Percentiles rank a stretch among this genome's conserved stretches.
These are phyloP conservation scores for Zygaena filipendulae DNA, from an alignment of 2,888 invertebrate genomes.

Conservation along the genomic window DNA sequence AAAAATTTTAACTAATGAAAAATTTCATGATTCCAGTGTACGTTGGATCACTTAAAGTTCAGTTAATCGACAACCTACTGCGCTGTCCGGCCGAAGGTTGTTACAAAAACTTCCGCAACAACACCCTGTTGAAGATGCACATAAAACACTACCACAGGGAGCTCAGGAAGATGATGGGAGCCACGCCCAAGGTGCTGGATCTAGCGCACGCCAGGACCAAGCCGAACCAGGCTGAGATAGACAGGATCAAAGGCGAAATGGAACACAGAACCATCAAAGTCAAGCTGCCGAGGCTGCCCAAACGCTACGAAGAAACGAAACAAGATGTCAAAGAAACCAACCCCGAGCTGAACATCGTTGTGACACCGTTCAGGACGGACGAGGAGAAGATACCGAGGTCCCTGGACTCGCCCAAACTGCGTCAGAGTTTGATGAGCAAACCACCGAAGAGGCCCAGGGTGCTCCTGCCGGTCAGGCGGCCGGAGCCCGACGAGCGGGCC, in stretches of 20 bases:
- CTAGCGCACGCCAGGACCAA: slow-evolving; percentile 82
- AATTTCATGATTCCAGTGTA: slow-evolving; percentile 34
- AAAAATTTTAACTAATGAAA: not conserved
- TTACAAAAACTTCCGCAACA: slow-evolving; percentile 89
- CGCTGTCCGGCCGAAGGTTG: slow-evolving; percentile 86
- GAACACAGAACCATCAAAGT: slow-evolving; percentile 40
- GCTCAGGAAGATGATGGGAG: slow-evolving; percentile 76
- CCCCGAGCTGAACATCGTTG: slow-evolving; percentile 20
- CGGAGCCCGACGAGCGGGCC: slow-evolving; percentile 22
- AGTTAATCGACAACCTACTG: slow-evolving; percentile 74
- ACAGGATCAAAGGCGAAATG: slow-evolving; percentile 18
- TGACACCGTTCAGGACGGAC: slow-evolving; percentile 19
- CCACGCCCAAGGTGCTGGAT: slow-evolving; percentile 87
- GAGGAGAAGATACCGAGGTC: slow-evolving; percentile 22
- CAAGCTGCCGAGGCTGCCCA: slow-evolving; percentile 38
- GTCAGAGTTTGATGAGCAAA: slow-evolving; percentile 36
- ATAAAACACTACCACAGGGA: slow-evolving; percentile 94
- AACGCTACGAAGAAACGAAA: slow-evolving; percentile 30
- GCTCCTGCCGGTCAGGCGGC: slow-evolving; percentile 39
- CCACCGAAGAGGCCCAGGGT: slow-evolving; percentile 49
- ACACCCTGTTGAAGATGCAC: slow-evolving; percentile 91
- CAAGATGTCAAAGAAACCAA: slow-evolving; percentile 18
- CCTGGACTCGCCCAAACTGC: slow-evolving; percentile 48
- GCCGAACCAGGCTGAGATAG: slow-evolving; percentile 23
- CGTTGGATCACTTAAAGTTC: slow-evolving; percentile 71